These are phyloP conservation scores for Ceratosolen solmsi DNA, from an alignment of 1,140 invertebrate species.

Conservation along the genomic window DNA sequence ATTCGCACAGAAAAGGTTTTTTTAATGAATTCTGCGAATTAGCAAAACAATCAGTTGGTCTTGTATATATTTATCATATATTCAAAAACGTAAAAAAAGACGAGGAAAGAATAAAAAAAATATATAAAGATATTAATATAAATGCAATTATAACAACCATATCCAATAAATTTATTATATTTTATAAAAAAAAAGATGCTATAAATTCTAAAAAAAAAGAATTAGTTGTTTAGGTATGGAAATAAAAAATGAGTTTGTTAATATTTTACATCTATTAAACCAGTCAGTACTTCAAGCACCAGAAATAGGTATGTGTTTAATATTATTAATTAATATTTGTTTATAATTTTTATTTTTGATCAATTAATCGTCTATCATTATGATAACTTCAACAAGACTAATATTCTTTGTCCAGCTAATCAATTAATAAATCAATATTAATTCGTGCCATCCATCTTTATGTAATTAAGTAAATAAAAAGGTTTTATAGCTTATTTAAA, in stretches of 20 bases:
- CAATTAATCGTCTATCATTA: no score
- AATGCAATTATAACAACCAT: background rate
- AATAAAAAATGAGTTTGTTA: background rate
- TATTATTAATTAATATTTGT: background rate
- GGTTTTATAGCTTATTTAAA: no score
- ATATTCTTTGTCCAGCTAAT: no score
- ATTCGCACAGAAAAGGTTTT: slow-evolving; percentile 25
- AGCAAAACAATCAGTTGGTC: background rate
- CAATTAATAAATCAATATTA: no score
- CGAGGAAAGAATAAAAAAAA: slow-evolving; percentile 8
- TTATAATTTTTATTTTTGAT: no score
- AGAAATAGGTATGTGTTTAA: slow-evolving; percentile 14
- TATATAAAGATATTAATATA: background rate
- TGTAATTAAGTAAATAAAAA: no score
- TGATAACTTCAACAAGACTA: no score
- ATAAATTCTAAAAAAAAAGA: slow-evolving; percentile 26
- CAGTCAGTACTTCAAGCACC: slow-evolving; percentile 14
- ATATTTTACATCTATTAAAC: background rate
- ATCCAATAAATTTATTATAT: background rate
- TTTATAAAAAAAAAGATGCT: slow-evolving; percentile 27
- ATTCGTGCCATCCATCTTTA: no score
- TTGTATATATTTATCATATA: background rate
- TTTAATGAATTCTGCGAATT: slow-evolving; percentile 9
- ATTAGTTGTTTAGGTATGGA: background rate
- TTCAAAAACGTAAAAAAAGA: background rate